Percentiles rank a stretch among this genome's conserved stretches.
These are phyloP conservation scores for Boloria selene DNA, from an alignment of 2,888 invertebrate species.

Conservation along the genomic window DNA sequence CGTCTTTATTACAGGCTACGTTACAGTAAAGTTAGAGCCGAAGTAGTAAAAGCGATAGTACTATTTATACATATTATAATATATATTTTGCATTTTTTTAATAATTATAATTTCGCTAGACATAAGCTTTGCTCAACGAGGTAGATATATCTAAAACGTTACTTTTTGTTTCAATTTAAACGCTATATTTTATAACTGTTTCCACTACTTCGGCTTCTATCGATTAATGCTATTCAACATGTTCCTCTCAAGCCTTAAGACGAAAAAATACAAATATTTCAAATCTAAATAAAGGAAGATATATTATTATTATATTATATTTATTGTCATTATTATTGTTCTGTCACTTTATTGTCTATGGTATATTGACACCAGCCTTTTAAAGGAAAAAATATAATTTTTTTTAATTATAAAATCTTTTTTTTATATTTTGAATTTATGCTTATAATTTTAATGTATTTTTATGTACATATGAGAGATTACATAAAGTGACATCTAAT, in stretches of 20 bases:
- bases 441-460: constrained; percentile 4
- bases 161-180: neutral
- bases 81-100: neutral
- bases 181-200: neutral
- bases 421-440: constrained; percentile 7
- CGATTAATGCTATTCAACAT: constrained; percentile 52
- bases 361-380: neutral
- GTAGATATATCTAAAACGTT: constrained; percentile 11
- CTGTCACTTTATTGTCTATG: constrained; percentile 37
- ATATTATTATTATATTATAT: constrained; percentile 20
- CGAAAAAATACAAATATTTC: constrained; percentile 60
- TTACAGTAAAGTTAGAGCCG: constrained; percentile 12
- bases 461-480: constrained; percentile 12
- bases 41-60: constrained; percentile 24
- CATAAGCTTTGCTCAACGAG: neutral
- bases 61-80: neutral
- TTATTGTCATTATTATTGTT: constrained; percentile 30
- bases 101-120: neutral
- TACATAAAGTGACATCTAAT: neutral
- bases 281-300: constrained; percentile 25
- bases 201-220: constrained; percentile 9
- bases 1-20: constrained; percentile 49
- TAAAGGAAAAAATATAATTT: constrained; percentile 4
- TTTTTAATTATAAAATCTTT: constrained; percentile 6
- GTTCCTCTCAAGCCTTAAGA: constrained; percentile 51